Base-by-base conservation (phyloP, 2,113 vertebrate genomes). In the Ciconia maguari region DNA sequence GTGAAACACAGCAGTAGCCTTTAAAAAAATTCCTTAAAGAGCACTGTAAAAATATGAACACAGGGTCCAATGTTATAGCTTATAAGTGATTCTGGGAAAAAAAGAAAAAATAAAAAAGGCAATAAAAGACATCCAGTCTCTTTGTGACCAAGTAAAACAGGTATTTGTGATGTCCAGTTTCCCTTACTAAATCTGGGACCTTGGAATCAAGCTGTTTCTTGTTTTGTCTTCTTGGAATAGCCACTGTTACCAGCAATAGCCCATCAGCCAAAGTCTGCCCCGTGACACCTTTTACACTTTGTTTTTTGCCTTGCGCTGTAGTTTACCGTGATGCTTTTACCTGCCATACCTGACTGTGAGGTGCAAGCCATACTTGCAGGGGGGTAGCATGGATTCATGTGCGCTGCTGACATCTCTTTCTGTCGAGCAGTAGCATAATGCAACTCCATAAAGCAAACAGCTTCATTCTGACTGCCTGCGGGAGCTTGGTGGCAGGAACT, bases 371-470 rank as follows among this genome's bases (percentile, higher is more conserved):
- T 19, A 29, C 29, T 46, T 60, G 57, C 29, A 32, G 48, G 18
- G 19, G 32, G 2, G 6, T 30, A 55, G 4, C 26, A 19, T 3
- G 19, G n/a, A 48, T 49, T 87, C 38, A 0, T 2, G 24, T 27
- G 30, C 1, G 1, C 36, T 83, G 52, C 82, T 86, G 75, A 10
- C 75, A 22, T 32, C 0, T 11, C 17, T 87, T 55, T 44, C 32
- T 2, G 2, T 19, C 0, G 0, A 27, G 52, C 46, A 0, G 2
- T 5, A 0, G 10, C 1, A 1, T 32, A 20, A 15, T 27, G n/a
- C 70, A 55, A 34, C 55, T 49, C 69, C 0, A 0, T 15, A 69
- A 36, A 38, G 16, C 27, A 26, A 84, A 36, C 9, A 13, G 52
- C 52, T 79, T 41, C 61, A 5, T 25, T 14, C 66, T 9, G 26